These are phyloP conservation scores for Paramuricea clavata DNA, from an alignment of 92 coral and sea anemone genomes.

Conservation along the genomic window DNA sequence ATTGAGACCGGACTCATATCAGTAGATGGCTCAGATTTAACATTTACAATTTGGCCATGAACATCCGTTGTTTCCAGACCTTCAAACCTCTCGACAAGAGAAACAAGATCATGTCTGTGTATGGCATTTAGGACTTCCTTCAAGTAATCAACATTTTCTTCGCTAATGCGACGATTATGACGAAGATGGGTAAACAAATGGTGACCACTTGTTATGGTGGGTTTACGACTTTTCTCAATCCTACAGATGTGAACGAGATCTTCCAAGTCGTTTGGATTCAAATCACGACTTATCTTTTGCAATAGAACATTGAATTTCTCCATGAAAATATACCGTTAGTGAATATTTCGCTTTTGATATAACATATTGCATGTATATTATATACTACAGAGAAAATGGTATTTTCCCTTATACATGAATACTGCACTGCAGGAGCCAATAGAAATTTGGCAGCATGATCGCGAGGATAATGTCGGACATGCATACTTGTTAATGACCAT, in stretches of 20 bases:
- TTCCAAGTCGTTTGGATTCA: background rate
- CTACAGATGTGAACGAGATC: background rate
- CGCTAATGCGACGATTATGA: background rate
- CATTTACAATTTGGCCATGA: background rate
- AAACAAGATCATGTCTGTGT: slow-evolving; percentile 34
- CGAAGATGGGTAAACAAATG: background rate
- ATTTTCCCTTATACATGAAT: background rate
- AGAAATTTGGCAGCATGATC: background rate
- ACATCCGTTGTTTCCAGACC: background rate
- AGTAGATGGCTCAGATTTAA: background rate
- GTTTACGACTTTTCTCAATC: background rate
- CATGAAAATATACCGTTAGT: no score
- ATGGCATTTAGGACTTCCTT: background rate
- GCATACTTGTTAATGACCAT: no score
- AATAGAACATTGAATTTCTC: slow-evolving; percentile 1
- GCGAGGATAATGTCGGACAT: no score
- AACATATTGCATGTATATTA: background rate
- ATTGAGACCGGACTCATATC: no score
- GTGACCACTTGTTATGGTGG: background rate
- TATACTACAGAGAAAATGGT: background rate
- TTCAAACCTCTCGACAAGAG: background rate
- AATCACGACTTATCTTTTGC: slow-evolving; percentile 1
- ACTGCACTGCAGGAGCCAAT: background rate
- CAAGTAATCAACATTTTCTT: background rate
- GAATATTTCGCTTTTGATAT: no score